Percentiles rank a stretch among this genome's conserved stretches.
phyloP scores from a whole-genome alignment of 2,888 invertebrate species.

The Xestia xanthographa region DNA sequence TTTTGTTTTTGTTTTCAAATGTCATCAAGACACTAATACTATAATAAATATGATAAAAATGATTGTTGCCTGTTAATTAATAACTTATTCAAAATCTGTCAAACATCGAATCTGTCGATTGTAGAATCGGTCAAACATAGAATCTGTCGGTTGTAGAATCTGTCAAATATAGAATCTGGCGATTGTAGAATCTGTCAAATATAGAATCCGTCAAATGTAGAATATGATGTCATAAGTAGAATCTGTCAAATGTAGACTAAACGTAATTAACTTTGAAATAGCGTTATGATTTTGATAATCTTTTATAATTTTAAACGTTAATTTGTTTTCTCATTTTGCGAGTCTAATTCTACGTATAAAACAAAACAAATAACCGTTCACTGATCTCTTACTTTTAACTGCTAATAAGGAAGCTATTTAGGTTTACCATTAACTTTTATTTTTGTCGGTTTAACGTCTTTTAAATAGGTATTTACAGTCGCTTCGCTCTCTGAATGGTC shows the following conservation, averaged over 20 bases:
- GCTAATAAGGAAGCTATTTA: constrained; percentile 50
- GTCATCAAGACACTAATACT: neutral
- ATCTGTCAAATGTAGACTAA: no score
- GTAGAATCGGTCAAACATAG: no score
- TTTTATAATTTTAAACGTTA: neutral
- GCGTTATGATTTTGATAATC: neutral
- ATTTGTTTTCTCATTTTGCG: neutral
- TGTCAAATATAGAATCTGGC: no score
- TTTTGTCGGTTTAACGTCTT: constrained; percentile 49
- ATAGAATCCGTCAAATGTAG: no score
- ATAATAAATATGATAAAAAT: no score
- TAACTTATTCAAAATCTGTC: no score
- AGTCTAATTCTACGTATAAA: constrained; percentile 1
- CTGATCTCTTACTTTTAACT: constrained; percentile 58
- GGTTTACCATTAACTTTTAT: constrained; percentile 54
- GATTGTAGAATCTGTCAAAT: no score
- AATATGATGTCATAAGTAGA: no score
- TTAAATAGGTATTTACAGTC: constrained; percentile 50
- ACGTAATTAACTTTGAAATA: neutral
- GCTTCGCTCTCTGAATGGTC: constrained; percentile 21
- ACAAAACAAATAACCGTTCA: constrained; percentile 34
- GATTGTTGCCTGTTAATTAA: no score
- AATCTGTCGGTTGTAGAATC: no score
- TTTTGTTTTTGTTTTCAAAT: neutral
- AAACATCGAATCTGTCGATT: no score